Base-by-base conservation (phyloP, 1,140 invertebrate species). In the Ectropis grisescens region DNA sequence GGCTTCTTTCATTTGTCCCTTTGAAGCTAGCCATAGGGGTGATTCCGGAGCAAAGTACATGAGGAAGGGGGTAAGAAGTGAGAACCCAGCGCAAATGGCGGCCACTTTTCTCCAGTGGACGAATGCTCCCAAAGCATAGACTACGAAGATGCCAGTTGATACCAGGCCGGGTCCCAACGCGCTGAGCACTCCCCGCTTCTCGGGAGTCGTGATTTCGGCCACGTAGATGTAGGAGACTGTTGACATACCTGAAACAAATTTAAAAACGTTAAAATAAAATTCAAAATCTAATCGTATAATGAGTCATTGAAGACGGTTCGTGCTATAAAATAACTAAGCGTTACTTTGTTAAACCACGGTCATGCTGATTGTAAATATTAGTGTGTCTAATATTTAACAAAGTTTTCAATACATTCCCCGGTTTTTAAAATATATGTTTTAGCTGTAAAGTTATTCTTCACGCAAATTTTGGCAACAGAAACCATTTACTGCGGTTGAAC, bases 21-120 rank as follows among this genome's bases (percentile, higher is more conserved):
- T 85, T 3, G 84, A 84, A 0, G 85, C 71, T 0, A 89, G 59
- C 83, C 86, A 88, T 0, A 85, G 53, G 0, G 91, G 91, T 23
- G 89, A 90, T 65, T 93, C 91, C 0, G 91, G 91, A 13, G 89
- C 69, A 54, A 87, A 82, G 40, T 87, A 68, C 82, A 89, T 85
- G n/a, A 85, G 50, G 27, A 88, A 54, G 0, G 84, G 66, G 0
- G 83, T 85, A 2, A 89, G 64, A 9, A 89, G 67, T 0, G 86
- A 85, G 5, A 89, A 84, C 10, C 67, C 81, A 1, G 87, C 83
- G 49, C 87, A 88, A 8, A 88, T 82, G 1, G 85, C 82, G 7
- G 88, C 88, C 0, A 88, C 82, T 19, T 76, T 84, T 38, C 87
- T 76, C 88, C 88, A 90, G 19, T 86, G 82, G 5, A 88, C 68